These are phyloP conservation scores for Thunnus thynnus DNA, from an alignment of 2,113 vertebrate species.

Conservation along the genomic window DNA sequence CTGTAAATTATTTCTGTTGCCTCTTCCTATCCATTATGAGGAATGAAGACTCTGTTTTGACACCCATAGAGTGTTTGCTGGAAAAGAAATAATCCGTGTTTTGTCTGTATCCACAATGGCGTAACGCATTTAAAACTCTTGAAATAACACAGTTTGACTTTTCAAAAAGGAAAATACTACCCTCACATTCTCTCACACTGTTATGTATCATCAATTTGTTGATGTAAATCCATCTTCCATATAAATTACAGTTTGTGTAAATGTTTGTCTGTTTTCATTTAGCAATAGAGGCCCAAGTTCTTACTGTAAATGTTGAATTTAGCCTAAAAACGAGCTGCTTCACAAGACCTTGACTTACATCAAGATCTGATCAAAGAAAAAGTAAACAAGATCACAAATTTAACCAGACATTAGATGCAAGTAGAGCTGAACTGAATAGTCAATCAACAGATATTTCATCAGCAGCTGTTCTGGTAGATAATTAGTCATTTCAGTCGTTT, in stretches of 20 bases:
- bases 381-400: too few species aligned
- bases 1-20: conserved; percentile 5
- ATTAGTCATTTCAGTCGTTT: too few species aligned
- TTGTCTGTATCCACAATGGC: neutral
- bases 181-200: too few species aligned
- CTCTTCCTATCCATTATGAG: neutral
- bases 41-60: conserved; percentile 25
- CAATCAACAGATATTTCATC: too few species aligned
- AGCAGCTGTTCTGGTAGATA: too few species aligned
- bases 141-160: neutral
- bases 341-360: too few species aligned
- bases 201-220: neutral
- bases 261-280: neutral
- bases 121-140: neutral
- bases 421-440: too few species aligned
- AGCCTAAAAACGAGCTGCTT: too few species aligned
- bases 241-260: neutral
- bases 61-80: neutral
- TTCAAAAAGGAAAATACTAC: neutral
- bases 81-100: conserved; percentile 1
- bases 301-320: too few species aligned
- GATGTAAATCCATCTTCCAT: neutral
- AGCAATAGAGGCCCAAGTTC: too few species aligned
- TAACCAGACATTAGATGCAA: too few species aligned
- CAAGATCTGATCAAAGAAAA: too few species aligned